phyloP scores from a whole-genome alignment of 2,797 vertebrate species.

The Spinus olivaceus region DNA sequence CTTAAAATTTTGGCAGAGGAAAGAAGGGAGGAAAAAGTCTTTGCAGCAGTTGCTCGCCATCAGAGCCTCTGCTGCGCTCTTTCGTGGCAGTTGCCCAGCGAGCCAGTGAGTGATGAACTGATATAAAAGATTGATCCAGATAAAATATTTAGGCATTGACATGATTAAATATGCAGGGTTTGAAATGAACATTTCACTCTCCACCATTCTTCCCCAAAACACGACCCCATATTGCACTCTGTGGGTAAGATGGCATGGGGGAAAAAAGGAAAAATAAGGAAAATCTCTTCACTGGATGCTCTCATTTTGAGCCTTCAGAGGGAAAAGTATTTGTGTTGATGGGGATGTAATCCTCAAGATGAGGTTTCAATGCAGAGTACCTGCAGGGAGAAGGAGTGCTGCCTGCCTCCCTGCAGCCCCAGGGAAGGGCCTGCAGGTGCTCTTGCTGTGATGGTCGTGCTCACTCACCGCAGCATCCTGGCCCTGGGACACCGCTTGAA shows the following conservation, averaged over 20 bases:
- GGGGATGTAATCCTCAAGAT: fast-evolving
- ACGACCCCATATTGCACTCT: fast-evolving
- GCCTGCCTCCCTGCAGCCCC: not conserved
- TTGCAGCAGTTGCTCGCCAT: not conserved
- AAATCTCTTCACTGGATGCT: not conserved
- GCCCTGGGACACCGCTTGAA: not conserved
- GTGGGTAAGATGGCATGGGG: not conserved
- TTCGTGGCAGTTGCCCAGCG: not conserved
- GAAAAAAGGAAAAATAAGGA: not conserved
- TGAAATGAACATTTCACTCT: not conserved
- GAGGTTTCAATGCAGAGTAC: not conserved
- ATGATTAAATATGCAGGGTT: not conserved
- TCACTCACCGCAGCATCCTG: fast-evolving
- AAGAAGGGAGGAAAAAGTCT: not conserved
- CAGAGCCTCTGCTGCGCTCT: not conserved
- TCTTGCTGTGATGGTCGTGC: fast-evolving
- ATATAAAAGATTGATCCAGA: not conserved
- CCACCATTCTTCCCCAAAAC: not conserved
- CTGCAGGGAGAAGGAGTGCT: fast-evolving
- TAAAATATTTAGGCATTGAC: conserved; percentile 1
- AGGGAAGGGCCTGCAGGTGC: not conserved
- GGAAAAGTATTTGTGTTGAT: not conserved
- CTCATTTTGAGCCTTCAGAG: not conserved
- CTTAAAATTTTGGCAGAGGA: not conserved
- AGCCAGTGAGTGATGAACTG: not conserved